Evolutionary conservation across 2,888 invertebrate species (phyloP).

Genomic region (Schizaphis graminum): DNA sequence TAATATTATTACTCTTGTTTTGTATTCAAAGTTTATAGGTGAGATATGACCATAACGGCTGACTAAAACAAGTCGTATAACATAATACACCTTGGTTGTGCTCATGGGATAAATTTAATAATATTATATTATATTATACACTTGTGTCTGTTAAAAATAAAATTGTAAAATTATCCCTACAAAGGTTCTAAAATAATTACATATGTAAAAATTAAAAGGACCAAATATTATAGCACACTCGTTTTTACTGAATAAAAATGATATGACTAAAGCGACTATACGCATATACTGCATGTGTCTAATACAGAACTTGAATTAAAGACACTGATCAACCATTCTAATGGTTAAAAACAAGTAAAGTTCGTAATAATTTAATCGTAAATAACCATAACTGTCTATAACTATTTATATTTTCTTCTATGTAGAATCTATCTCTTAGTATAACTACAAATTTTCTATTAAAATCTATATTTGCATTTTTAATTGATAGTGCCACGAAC

Average conservation of each 20-base stretch:
- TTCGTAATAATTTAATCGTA: not conserved
- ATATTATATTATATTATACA: not conserved
- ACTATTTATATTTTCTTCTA: not conserved
- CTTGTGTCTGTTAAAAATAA: not conserved
- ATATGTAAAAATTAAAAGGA: not conserved
- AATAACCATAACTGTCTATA: not conserved
- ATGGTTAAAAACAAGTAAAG: not conserved
- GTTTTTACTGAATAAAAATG: not conserved
- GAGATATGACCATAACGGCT: not conserved
- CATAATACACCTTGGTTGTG: not conserved
- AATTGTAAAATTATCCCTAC: not conserved
- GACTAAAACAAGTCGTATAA: not conserved
- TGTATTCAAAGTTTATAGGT: not conserved
- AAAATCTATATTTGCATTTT: no score
- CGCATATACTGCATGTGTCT: no score
- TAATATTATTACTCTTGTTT: slow-evolving; percentile 7
- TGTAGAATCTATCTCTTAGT: not conserved
- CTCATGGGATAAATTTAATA: not conserved
- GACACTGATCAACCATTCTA: not conserved
- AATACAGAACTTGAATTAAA: not conserved
- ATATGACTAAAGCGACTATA: not conserved
- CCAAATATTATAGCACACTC: not conserved
- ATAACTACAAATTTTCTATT: not conserved
- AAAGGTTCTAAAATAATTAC: not conserved
- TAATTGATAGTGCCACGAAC: no score